phyloP scores from a whole-genome alignment of 2,113 vertebrate species.

The Vicugna pacos region DNA sequence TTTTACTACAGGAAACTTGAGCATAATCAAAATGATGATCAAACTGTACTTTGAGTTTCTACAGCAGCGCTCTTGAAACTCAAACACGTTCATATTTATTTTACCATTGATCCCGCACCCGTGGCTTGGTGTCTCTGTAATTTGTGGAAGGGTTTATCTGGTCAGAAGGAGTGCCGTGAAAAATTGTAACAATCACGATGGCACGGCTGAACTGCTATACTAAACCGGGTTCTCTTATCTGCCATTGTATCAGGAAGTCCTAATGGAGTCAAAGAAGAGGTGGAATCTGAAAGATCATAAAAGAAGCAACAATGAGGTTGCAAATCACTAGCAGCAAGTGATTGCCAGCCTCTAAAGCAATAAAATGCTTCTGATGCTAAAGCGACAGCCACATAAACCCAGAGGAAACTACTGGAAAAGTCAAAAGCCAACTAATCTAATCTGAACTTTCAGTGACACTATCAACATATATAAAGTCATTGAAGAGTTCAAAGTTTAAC shows the following conservation, averaged over 20 bases:
- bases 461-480: conserved; percentile 65
- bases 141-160: conserved; percentile 13
- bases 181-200: neutral
- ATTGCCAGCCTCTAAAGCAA: conserved; percentile 21
- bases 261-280: conserved; percentile 45
- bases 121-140: neutral
- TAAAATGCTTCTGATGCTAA: conserved; percentile 17
- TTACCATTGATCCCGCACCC: neutral
- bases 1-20: conserved; percentile 57
- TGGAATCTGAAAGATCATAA: conserved; percentile 20
- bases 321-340: neutral
- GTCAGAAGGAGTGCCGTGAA: neutral
- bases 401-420: conserved; percentile 45
- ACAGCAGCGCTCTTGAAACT: conserved; percentile 24
- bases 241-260: neutral
- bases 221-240: neutral
- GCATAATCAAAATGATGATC: conserved; percentile 4
- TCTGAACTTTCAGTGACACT: conserved; percentile 60
- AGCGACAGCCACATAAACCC: neutral
- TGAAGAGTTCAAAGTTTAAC: conserved; percentile 67
- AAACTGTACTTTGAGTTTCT: neutral
- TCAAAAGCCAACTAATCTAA: conserved; percentile 58
- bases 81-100: conserved; percentile 38
- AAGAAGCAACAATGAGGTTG: conserved; percentile 26
- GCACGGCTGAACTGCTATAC: neutral